Evolutionary conservation across 2,888 invertebrate genomes (phyloP).

Genomic region (Ichneumon xanthorius): DNA sequence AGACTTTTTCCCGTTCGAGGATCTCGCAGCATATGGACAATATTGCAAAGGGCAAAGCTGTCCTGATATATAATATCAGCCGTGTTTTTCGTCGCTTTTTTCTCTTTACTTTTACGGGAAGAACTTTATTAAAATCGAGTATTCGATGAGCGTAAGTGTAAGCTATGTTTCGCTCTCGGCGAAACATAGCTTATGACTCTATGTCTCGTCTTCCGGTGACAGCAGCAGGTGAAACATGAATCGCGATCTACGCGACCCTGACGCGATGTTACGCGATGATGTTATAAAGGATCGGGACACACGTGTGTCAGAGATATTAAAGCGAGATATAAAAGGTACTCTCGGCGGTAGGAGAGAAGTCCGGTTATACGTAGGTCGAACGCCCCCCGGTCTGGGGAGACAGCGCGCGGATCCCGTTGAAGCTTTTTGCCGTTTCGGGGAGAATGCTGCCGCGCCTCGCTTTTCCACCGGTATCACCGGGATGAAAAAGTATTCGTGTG

Average conservation of each 20-base stretch:
- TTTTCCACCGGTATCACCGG: conserved; percentile 55
- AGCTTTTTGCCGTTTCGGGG: conserved; percentile 55
- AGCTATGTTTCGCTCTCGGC: not conserved
- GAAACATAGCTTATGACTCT: not conserved
- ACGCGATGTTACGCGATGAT: conserved; percentile 9
- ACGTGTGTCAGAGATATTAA: conserved; percentile 46
- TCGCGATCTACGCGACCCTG: conserved; percentile 27
- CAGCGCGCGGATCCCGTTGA: conserved; percentile 51
- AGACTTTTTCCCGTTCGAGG: conserved; percentile 9
- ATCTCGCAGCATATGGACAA: conserved; percentile 51
- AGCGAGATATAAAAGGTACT: conserved; percentile 54
- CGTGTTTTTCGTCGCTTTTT: not conserved
- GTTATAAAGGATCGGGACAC: conserved; percentile 24
- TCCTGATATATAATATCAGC: not conserved
- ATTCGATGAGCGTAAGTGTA: conserved; percentile 16
- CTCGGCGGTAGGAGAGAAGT: conserved; percentile 6
- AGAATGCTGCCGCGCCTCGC: conserved; percentile 48
- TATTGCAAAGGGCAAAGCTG: conserved; percentile 46
- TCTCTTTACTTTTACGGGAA: conserved; percentile 5
- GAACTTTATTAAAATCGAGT: conserved; percentile 47
- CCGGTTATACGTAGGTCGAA: conserved; percentile 11
- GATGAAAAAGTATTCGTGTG: conserved; percentile 75
- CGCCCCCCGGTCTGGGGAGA: conserved; percentile 44
- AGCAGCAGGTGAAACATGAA: conserved; percentile 37
- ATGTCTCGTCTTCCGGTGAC: not conserved